These are phyloP conservation scores for Gallinago solitaria DNA, from an alignment of 2,797 vertebrate species.

Conservation along the genomic window DNA sequence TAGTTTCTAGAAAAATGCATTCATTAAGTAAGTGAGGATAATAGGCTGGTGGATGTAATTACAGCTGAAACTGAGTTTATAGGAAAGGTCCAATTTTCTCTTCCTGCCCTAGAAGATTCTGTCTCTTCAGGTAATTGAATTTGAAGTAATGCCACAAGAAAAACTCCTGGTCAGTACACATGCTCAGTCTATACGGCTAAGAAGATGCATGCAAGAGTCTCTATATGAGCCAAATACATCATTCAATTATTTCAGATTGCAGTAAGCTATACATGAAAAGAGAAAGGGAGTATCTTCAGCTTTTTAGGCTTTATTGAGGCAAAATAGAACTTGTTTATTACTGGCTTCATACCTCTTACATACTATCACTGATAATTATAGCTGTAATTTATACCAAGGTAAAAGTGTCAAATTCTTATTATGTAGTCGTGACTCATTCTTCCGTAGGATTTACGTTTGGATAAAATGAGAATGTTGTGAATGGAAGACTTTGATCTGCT, in stretches of 20 bases:
- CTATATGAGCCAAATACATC: neutral
- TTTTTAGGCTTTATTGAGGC: neutral
- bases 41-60: neutral
- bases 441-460: neutral
- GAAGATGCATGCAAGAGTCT: neutral
- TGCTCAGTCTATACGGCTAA: neutral
- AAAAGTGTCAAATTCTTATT: neutral
- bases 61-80: neutral
- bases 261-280: neutral
- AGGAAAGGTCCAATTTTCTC: neutral
- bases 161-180: neutral
- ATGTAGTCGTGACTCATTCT: neutral
- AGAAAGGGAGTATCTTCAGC: neutral
- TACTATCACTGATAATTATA: neutral
- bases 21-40: neutral
- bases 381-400: neutral
- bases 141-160: neutral
- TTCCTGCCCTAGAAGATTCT: neutral
- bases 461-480: neutral
- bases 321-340: neutral
- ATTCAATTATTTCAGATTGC: neutral
- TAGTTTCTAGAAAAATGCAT: neutral
- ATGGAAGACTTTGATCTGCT: neutral
- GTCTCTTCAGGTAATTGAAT: neutral
- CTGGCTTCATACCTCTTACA: neutral